Conservation (phyloP, 2,797 vertebrate species). For the Miichthys miiuy region DNA sequence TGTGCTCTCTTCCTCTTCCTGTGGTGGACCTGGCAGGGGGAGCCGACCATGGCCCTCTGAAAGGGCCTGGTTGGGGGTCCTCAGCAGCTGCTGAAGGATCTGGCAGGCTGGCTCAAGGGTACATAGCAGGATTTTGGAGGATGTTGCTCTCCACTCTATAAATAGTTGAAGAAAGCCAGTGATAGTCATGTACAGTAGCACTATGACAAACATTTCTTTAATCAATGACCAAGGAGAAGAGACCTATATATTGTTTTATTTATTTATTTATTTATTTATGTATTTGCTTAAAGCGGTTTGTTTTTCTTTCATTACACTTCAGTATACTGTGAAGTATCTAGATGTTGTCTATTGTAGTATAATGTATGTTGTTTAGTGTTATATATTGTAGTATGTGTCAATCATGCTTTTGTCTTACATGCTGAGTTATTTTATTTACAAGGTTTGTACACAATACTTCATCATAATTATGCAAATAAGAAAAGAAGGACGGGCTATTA, state of each 20-base stretch:
- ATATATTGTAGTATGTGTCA: neutral
- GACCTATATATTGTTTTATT: neutral
- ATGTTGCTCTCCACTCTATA: neutral
- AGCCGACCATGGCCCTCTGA: conserved; percentile 1
- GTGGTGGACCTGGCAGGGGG: neutral
- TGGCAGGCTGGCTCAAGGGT: neutral
- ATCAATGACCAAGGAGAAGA: too few species aligned
- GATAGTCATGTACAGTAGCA: neutral
- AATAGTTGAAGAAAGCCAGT: neutral
- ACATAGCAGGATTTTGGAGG: neutral
- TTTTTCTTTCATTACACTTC: neutral
- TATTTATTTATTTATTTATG: neutral
- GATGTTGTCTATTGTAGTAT: neutral
- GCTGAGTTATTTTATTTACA: too few species aligned
- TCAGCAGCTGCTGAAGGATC: conserved; percentile 9
- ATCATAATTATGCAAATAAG: too few species aligned
- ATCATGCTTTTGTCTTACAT: neutral
- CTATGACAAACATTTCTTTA: neutral
- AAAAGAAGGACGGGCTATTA: too few species aligned
- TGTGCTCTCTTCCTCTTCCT: conserved; percentile 14
- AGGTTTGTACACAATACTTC: too few species aligned
- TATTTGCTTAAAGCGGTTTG: neutral
- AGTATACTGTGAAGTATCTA: neutral
- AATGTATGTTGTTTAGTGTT: neutral
- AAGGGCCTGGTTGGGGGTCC: conserved; percentile 5